phyloP scores from a whole-genome alignment of 2,888 invertebrate genomes.

The Muscina levida region DNA sequence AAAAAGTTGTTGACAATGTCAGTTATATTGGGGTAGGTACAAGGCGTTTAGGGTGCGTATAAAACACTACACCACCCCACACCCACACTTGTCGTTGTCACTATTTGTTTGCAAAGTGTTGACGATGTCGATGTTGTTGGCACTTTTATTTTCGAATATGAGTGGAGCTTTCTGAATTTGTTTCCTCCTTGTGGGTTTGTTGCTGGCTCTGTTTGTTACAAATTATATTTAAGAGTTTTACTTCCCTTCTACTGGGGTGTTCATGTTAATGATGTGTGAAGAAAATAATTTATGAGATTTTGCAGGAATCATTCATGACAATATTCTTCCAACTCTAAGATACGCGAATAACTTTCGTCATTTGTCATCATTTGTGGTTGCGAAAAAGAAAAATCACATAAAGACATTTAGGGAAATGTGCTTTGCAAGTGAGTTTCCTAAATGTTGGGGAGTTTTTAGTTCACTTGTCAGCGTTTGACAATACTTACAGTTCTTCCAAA shows the following conservation, averaged over 20 bases:
- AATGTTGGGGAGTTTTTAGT: too few relatives aligned
- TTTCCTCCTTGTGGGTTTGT: background rate
- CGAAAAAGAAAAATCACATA: background rate
- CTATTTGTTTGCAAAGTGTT: background rate
- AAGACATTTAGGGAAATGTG: background rate
- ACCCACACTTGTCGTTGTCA: too few relatives aligned
- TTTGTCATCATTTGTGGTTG: constrained; percentile 15
- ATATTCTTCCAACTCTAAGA: too few relatives aligned
- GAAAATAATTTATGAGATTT: constrained; percentile 52
- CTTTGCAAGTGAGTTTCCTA: too few relatives aligned
- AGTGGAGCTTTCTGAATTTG: background rate
- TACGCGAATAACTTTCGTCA: background rate
- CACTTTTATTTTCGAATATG: too few relatives aligned
- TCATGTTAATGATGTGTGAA: constrained; percentile 55
- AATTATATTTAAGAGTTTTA: constrained; percentile 26
- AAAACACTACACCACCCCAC: too few relatives aligned
- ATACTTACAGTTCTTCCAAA: constrained; percentile 89
- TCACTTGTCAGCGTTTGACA: background rate
- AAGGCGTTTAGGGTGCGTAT: too few relatives aligned
- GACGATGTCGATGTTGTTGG: background rate
- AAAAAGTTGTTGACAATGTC: constrained; percentile 25
- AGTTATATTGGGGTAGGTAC: background rate
- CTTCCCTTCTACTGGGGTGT: background rate
- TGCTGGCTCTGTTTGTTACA: constrained; percentile 9
- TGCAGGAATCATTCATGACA: too few relatives aligned